These are phyloP conservation scores for Ophioninae sp. DNA, from an alignment of 2,888 invertebrate species.

Conservation along the genomic window DNA sequence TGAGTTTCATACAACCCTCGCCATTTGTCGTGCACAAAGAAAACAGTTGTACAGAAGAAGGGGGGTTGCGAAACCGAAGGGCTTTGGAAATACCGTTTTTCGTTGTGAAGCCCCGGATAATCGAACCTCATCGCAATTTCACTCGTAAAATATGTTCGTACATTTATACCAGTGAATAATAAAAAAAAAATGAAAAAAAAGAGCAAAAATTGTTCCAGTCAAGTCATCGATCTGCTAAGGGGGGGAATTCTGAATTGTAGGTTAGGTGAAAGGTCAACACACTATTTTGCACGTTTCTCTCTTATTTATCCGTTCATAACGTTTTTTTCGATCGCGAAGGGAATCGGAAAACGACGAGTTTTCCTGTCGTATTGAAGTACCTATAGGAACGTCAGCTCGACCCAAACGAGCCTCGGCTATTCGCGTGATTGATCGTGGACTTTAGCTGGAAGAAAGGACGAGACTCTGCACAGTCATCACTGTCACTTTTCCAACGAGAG, in stretches of 20 bases:
- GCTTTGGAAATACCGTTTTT: slow-evolving; percentile 26
- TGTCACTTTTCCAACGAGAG: slow-evolving; percentile 57
- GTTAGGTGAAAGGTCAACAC: neutral
- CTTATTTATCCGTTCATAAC: slow-evolving; percentile 63
- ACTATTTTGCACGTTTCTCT: neutral
- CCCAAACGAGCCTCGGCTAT: slow-evolving; percentile 16
- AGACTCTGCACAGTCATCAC: slow-evolving; percentile 62
- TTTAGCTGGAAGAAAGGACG: slow-evolving; percentile 43
- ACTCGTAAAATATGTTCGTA: slow-evolving; percentile 12
- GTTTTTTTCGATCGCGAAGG: slow-evolving; percentile 62
- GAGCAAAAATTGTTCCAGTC: slow-evolving; percentile 3
- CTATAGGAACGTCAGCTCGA: neutral
- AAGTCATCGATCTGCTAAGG: neutral
- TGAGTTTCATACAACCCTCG: slow-evolving; percentile 44
- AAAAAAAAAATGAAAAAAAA: neutral
- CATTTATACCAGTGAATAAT: neutral
- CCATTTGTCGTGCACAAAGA: slow-evolving; percentile 43
- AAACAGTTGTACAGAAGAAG: slow-evolving; percentile 25
- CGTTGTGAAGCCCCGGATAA: slow-evolving; percentile 18
- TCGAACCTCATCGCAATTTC: slow-evolving; percentile 15
- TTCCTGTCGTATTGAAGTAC: slow-evolving; percentile 53
- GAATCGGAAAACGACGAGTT: slow-evolving; percentile 64
- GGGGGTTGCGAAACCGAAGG: slow-evolving; percentile 10
- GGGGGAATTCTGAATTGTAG: neutral
- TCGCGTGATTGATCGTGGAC: slow-evolving; percentile 71